Base-by-base conservation (phyloP, 2,797 vertebrate genomes). In the Pogonophryne albipinna region DNA sequence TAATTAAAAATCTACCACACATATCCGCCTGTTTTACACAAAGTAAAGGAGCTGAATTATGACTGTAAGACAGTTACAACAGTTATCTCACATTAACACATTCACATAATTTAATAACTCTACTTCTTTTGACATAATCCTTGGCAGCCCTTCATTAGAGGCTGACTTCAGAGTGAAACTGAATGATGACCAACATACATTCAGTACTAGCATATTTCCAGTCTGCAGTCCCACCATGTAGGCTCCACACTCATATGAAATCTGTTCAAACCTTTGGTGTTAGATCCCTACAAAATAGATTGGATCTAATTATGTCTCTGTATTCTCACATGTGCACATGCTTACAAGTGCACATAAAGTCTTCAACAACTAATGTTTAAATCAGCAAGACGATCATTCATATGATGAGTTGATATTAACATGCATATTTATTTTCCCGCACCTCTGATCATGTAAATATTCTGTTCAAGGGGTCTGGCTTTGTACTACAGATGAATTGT, bases 41-140 rank as follows among this genome's bases (percentile, higher is more conserved):
- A 58, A 57, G 45, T 38, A 62, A 62, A 58, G 62, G 20, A 34
- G 62, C 62, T 45, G 73, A 46, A 8, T 56, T 57, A 50, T 11
- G 45, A 57, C 17, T 63, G 17, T 44, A 53, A 66, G 45, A 47
- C 45, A 19, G 58, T 27, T 42, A 14, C 20, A 65, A 38, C 20
- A 17, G 42, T 50, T 62, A 56, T 56, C 38, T 42, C 45, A 53
- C 49, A 53, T 68, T 27, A 62, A 50, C 38, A 46, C 34, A 63
- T 51, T 19, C 34, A 19, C 34, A 19, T 38, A 34, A 56, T 72
- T 50, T 38, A 20, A 64, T 58, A 17, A 13, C n/a, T 50, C 16
- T 45, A 19, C n/a, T 66, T 51, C 38, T 45, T 23, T 17, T 70
- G 46, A n/a, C 5, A 20, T 64, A 59, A 51, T 45, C n/a, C 38